These are phyloP conservation scores for Antechinus stuartii DNA, from an alignment of 2,113 vertebrate genomes.

Conservation along the genomic window DNA sequence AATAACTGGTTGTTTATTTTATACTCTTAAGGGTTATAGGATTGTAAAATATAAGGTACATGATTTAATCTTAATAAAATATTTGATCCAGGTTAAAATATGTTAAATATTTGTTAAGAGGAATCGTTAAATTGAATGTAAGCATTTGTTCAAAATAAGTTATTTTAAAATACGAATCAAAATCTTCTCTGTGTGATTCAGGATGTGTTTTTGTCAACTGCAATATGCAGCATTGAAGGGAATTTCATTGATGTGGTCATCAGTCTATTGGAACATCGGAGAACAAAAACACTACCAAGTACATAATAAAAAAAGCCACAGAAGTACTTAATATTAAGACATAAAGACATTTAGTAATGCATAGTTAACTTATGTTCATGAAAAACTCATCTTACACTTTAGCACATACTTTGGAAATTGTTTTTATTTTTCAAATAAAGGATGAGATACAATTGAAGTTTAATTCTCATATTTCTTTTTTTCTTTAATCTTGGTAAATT, in stretches of 20 bases:
- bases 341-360: background rate
- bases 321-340: background rate
- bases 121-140: background rate
- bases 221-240: background rate
- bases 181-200: background rate
- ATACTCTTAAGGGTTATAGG: background rate
- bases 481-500: background rate
- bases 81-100: background rate
- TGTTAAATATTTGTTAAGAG: constrained; percentile 16
- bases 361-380: background rate
- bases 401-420: background rate
- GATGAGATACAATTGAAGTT: background rate
- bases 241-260: background rate
- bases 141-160: background rate
- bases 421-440: background rate
- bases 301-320: background rate
- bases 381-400: background rate
- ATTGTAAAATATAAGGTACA: background rate
- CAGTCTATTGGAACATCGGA: background rate
- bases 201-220: background rate
- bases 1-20: background rate
- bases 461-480: constrained; percentile 43
- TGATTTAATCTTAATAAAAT: background rate
- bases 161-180: background rate
- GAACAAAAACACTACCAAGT: background rate